Base-by-base conservation (phyloP, 2,113 vertebrate genomes). In the Perca flavescens region DNA sequence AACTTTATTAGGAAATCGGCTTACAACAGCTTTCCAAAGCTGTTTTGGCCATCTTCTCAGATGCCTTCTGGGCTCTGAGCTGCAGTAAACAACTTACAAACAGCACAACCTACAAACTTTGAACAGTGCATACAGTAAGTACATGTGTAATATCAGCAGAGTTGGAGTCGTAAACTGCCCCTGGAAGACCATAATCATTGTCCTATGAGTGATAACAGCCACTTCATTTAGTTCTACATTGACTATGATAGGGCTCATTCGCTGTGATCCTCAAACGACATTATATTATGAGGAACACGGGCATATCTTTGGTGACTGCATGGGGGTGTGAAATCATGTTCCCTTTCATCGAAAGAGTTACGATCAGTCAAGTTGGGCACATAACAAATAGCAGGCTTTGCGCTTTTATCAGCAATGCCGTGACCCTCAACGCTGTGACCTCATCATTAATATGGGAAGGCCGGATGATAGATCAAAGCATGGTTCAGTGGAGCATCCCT, bases 391-490 rank as follows among this genome's bases (percentile, higher is more conserved):
- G 90, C 88, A 72, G 88, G 88, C 92, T 91, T 91, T 92, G 90
- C 89, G 89, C 94, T 94, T 95, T 94, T 94, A 94, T 95, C 91
- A 93, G 91, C 89, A 79, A 88, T 62, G 80, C 90, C 68, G 75
- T 94, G 95, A 94, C 95, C 95, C 94, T 95, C 94, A 90, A 92
- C 93, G 82, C 76, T 81, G 88, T 93, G 90, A 94, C 91, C 94
- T 95, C 93, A 95, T 95, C 95, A 95, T 95, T 96, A 95, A 96
- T 95, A 95, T 92, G 90, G 88, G 90, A 88, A 87, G 91, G 90
- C 87, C 87, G 71, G 86, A 93, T 94, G 92, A 95, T 95, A 92
- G 91, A 96, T 95, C 93, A 94, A 82, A 91, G 89, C 91, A 90
- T 87, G 91, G 92, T 92, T 95, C 92, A 94, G 83, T 94, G 91